phyloP scores from a whole-genome alignment of 2,888 invertebrate genomes.

The Lasioglossum vierecki region DNA sequence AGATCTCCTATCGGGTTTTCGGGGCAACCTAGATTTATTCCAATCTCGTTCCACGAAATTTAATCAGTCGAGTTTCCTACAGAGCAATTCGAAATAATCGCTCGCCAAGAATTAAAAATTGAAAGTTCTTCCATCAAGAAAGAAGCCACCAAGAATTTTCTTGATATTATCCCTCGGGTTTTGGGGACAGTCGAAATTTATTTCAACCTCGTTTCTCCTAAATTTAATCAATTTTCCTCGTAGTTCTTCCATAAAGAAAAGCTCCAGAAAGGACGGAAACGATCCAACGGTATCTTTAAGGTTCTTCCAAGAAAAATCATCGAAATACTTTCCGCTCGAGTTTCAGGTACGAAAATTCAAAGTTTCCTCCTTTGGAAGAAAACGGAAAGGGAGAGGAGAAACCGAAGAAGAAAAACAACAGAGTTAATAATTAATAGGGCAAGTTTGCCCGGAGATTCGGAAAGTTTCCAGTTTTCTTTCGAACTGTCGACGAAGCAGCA shows the following conservation, averaged over 20 bases:
- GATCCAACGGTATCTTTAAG: not conserved
- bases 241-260: not conserved
- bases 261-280: not conserved
- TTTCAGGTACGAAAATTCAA: not conserved
- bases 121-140: not conserved
- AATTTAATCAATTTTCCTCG: not conserved
- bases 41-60: not conserved
- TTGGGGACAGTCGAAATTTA: not conserved
- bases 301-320: not conserved
- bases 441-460: not conserved
- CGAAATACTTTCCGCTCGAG: not conserved
- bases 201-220: not conserved
- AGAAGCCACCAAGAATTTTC: no score
- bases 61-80: not conserved
- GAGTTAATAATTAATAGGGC: constrained; percentile 3
- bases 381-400: not conserved
- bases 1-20: not conserved
- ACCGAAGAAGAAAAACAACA: not conserved
- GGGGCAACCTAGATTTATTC: not conserved
- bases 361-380: not conserved
- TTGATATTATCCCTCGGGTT: not conserved
- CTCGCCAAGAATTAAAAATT: not conserved
- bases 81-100: not conserved
- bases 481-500: not conserved
- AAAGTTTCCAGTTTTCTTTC: not conserved